Conservation (phyloP, 2,888 invertebrate species). For the Anoplius nigerrimus region DNA sequence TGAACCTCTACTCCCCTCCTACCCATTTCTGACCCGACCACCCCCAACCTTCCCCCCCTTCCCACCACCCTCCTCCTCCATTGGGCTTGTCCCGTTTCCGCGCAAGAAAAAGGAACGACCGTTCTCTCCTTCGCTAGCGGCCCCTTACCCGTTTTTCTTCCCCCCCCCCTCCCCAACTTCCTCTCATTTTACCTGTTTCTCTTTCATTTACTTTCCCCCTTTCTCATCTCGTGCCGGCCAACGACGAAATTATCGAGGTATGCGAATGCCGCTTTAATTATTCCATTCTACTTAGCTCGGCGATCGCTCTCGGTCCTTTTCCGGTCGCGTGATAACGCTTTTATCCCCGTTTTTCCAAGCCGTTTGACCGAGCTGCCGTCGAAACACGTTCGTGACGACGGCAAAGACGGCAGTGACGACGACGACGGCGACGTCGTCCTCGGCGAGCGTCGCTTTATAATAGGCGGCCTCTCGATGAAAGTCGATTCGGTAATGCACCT, state of each 20-base stretch:
- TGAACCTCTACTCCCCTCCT: constrained; percentile 26
- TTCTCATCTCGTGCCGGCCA: constrained; percentile 7
- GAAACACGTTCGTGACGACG: background rate
- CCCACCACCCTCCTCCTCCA: background rate
- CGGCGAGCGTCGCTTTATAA: background rate
- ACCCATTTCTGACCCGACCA: background rate
- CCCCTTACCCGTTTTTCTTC: too few species aligned
- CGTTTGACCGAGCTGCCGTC: background rate
- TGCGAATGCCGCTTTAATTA: constrained; percentile 50
- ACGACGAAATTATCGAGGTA: constrained; percentile 42
- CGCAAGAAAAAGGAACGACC: background rate
- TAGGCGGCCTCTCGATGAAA: too few species aligned
- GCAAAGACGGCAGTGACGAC: too few species aligned
- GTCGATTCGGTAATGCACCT: too few species aligned
- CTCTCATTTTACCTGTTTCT: constrained; percentile 12
- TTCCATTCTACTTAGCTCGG: constrained; percentile 54
- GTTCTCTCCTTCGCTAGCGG: too few species aligned
- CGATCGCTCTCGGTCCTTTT: constrained; percentile 42
- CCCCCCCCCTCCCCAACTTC: constrained; percentile 28
- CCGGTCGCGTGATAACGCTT: constrained; percentile 31
- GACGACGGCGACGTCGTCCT: too few species aligned
- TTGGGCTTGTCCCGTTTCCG: background rate
- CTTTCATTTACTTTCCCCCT: background rate
- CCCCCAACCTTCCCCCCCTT: constrained; percentile 24
- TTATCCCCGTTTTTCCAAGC: constrained; percentile 5